Conservation (phyloP, 2,888 invertebrate species). For the Catotricha subobsoleta region DNA sequence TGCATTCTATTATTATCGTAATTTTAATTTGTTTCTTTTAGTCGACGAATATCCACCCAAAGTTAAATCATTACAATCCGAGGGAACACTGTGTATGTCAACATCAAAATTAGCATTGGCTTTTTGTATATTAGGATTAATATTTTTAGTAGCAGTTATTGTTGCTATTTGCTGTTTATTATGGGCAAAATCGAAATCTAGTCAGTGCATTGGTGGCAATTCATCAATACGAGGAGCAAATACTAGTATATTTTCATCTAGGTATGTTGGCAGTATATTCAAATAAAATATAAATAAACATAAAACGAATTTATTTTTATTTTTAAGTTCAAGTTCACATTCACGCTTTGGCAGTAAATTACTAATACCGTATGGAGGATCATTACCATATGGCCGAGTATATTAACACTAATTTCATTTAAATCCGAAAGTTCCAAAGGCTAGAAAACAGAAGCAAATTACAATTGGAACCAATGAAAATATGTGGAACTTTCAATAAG, state of each 20-base stretch:
- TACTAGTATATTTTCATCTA: constrained; percentile 13
- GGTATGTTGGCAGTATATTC: too few species aligned
- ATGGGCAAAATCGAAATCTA: constrained; percentile 32
- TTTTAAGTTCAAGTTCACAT: constrained; percentile 19
- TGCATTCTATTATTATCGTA: background rate
- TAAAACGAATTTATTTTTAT: background rate
- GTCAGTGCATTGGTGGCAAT: constrained; percentile 13
- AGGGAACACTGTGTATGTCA: constrained; percentile 45
- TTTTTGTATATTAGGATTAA: constrained; percentile 50
- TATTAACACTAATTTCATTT: constrained; percentile 17
- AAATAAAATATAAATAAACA: too few species aligned
- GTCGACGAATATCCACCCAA: constrained; percentile 24
- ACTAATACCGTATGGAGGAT: constrained; percentile 26
- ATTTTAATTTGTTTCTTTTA: constrained; percentile 12
- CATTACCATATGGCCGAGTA: constrained; percentile 25
- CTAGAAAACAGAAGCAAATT: too few species aligned
- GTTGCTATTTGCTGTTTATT: constrained; percentile 49
- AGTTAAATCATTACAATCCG: constrained; percentile 19
- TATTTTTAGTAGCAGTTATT: constrained; percentile 51
- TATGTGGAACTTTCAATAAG: too few species aligned
- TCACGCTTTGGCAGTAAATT: constrained; percentile 24
- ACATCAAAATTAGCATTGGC: constrained; percentile 59
- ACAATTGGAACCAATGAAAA: too few species aligned
- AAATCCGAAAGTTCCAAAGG: too few species aligned
- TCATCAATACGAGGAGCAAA: constrained; percentile 6